Base-by-base conservation (phyloP, 2,888 invertebrate genomes). In the Xanthia icteritia region DNA sequence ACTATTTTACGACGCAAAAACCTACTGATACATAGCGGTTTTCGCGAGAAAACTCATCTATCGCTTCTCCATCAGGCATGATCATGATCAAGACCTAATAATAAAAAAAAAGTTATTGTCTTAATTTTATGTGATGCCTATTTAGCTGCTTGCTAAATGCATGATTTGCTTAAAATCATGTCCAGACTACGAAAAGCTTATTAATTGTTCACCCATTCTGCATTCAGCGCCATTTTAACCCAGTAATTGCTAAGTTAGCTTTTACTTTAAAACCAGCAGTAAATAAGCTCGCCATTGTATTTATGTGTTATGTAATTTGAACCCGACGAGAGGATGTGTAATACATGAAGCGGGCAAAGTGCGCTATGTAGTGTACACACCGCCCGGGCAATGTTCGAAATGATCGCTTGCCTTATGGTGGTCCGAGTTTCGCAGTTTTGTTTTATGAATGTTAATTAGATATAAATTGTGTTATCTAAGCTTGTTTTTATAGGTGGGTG, bases 241-340 rank as follows among this genome's bases (percentile, higher is more conserved):
- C 88, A 84, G 86, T 86, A 90, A 89, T 87, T 88, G 88, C 88
- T 89, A 88, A 81, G 83, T 87, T 88, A 91, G 92, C 90, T 91
- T 92, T 92, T 91, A 92, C 92, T 92, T 89, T 89, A 92, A 90
- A 92, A 88, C 91, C 88, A 90, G 92, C 90, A 89, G 92, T 94
- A 93, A 93, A 93, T 93, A 94, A 92, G 90, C 90, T 81, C 72
- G 76, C 89, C 89, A 93, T 93, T 94, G 93, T 94, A 94, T 94
- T 94, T 94, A 93, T 93, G 93, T 89, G 92, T 92, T 93, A 93
- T 92, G 93, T 94, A 93, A 94, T 92, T 88, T 91, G 92, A 92
- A 89, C 89, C 79, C 82, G 88, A 89, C 84, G 88, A 87, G 84
- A 83, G 85, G 85, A 86, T 88, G 89, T 85, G 90, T 88, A 87